Percentiles rank a stretch among this genome's conserved stretches.
These are phyloP conservation scores for Hippoglossus hippoglossus DNA, from an alignment of 2,797 vertebrate species.

Conservation along the genomic window DNA sequence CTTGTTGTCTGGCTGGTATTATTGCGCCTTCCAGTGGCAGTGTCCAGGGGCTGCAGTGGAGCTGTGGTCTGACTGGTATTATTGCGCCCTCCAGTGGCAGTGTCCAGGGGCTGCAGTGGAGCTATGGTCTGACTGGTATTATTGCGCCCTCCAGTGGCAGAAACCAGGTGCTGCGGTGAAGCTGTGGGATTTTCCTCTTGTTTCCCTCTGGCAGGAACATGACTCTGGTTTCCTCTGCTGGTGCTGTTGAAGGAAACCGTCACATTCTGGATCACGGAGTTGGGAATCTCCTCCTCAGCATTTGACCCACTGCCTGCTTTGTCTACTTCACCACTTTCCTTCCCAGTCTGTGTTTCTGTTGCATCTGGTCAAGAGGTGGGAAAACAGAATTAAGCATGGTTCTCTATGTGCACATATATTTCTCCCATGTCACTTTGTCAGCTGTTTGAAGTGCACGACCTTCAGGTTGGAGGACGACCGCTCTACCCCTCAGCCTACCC, in stretches of 20 bases:
- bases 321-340: background rate
- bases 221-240: background rate
- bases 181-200: accelerated
- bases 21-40: too few species aligned
- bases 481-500: too few species aligned
- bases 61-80: too few species aligned
- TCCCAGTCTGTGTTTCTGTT: accelerated
- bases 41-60: too few species aligned
- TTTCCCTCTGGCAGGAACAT: background rate
- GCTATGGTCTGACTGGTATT: background rate
- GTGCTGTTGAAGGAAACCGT: too few species aligned
- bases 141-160: constrained; percentile 17
- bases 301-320: too few species aligned
- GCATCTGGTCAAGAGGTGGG: constrained; percentile 3
- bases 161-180: background rate
- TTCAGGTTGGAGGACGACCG: too few species aligned
- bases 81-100: too few species aligned
- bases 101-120: too few species aligned
- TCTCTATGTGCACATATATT: too few species aligned
- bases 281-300: background rate
- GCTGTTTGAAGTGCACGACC: background rate
- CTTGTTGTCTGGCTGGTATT: too few species aligned
- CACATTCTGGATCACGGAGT: too few species aligned
- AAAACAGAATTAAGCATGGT: background rate
- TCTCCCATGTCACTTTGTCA: background rate